phyloP scores from a whole-genome alignment of 2,797 vertebrate species.

The Liparis tanakae region DNA sequence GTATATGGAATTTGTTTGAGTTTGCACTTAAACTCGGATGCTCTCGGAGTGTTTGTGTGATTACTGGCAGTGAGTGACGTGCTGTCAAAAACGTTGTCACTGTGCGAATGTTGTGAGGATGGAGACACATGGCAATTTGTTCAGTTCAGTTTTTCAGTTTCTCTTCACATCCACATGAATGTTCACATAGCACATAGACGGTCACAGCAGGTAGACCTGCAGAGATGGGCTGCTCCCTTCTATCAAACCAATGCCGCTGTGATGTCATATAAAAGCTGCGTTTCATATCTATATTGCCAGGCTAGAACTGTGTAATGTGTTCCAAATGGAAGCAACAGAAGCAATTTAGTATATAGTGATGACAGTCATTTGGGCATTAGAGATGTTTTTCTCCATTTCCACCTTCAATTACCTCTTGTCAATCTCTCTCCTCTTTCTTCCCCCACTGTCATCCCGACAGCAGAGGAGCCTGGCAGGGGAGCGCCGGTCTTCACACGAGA shows the following conservation, averaged over 20 bases:
- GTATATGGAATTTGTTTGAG: slow-evolving; percentile 31
- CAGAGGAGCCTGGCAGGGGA: slow-evolving; percentile 64
- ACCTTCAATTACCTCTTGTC: background rate
- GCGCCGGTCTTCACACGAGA: slow-evolving; percentile 89
- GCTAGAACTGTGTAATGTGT: background rate
- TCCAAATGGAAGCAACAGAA: background rate
- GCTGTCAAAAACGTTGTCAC: slow-evolving; percentile 50
- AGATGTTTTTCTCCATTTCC: slow-evolving; percentile 6
- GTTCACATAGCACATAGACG: slow-evolving; percentile 1
- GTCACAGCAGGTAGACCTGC: slow-evolving; percentile 16
- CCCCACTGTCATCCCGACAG: background rate
- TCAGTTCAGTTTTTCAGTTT: slow-evolving; percentile 31
- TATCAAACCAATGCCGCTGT: slow-evolving; percentile 3
- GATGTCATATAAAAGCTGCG: slow-evolving; percentile 14
- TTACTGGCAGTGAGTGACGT: slow-evolving; percentile 53
- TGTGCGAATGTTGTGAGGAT: slow-evolving; percentile 35
- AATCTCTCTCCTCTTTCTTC: background rate
- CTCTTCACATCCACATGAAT: background rate
- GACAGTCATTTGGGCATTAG: slow-evolving; percentile 17
- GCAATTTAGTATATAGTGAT: slow-evolving; percentile 5
- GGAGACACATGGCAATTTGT: slow-evolving; percentile 57
- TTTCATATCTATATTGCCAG: slow-evolving; percentile 10
- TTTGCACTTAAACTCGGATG: slow-evolving; percentile 34
- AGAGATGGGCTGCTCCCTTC: slow-evolving; percentile 3
- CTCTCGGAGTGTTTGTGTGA: slow-evolving; percentile 42